These are phyloP conservation scores for Tyto alba DNA, from an alignment of 2,113 vertebrate species.

Conservation along the genomic window DNA sequence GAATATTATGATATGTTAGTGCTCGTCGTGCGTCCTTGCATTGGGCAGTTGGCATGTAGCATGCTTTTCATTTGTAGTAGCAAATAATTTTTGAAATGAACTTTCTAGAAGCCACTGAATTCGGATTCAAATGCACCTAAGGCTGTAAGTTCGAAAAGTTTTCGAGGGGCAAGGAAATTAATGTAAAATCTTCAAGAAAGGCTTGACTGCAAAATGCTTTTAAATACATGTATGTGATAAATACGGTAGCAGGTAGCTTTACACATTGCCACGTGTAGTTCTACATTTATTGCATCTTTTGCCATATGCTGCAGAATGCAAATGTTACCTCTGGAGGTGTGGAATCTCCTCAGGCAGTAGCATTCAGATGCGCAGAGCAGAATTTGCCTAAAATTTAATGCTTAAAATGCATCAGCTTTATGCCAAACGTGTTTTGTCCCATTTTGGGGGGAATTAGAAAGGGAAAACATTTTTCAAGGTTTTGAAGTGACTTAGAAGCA, in stretches of 20 bases:
- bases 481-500: neutral
- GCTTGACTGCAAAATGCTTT: neutral
- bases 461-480: neutral
- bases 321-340: neutral
- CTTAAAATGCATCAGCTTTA: neutral
- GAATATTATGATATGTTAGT: neutral
- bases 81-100: neutral
- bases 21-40: fast-evolving
- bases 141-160: neutral
- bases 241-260: neutral
- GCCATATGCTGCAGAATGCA: neutral
- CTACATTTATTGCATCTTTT: neutral
- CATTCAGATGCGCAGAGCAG: neutral
- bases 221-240: neutral
- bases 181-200: neutral
- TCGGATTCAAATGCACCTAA: neutral
- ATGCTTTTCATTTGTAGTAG: neutral
- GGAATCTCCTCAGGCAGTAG: neutral
- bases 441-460: neutral
- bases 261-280: neutral
- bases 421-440: neutral
- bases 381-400: neutral
- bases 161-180: neutral
- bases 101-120: neutral
- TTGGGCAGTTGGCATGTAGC: neutral